Evolutionary conservation across 2,113 vertebrate species (phyloP).

Genomic region (Zosterops pallidus): DNA sequence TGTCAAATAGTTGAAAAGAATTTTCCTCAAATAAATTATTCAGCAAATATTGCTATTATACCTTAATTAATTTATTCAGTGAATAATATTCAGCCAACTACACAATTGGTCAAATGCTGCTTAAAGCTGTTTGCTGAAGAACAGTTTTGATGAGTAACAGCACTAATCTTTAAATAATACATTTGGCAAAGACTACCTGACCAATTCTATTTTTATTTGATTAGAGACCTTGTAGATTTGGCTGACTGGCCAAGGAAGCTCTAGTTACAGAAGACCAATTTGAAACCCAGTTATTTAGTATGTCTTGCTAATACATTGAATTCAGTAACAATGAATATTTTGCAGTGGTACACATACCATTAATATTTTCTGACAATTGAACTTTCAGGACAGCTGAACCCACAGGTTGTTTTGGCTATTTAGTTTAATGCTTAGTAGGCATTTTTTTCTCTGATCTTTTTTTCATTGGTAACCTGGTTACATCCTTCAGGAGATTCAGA

Average conservation of each 20-base stretch:
- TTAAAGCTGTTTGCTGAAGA: slow-evolving; percentile 16
- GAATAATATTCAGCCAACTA: background rate
- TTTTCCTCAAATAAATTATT: slow-evolving; percentile 40
- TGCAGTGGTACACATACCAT: background rate
- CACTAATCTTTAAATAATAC: background rate
- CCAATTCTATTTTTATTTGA: slow-evolving; percentile 9
- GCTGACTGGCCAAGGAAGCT: background rate
- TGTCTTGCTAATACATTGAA: background rate
- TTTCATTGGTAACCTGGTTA: background rate
- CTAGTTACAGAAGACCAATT: background rate
- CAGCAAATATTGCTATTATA: slow-evolving; percentile 20
- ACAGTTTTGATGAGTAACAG: background rate
- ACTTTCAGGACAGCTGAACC: background rate
- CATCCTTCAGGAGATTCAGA: background rate
- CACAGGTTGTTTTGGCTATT: background rate
- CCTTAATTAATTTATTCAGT: slow-evolving; percentile 28
- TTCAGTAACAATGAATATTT: background rate
- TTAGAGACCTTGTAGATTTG: background rate
- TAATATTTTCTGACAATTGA: background rate
- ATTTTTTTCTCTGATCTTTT: background rate
- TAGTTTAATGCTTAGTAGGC: background rate
- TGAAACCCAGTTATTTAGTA: background rate
- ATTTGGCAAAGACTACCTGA: background rate
- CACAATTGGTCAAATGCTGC: slow-evolving; percentile 9
- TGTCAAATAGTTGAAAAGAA: slow-evolving; percentile 30